phyloP scores from a whole-genome alignment of 2,113 vertebrate genomes.

The Halcyon malimbica region DNA sequence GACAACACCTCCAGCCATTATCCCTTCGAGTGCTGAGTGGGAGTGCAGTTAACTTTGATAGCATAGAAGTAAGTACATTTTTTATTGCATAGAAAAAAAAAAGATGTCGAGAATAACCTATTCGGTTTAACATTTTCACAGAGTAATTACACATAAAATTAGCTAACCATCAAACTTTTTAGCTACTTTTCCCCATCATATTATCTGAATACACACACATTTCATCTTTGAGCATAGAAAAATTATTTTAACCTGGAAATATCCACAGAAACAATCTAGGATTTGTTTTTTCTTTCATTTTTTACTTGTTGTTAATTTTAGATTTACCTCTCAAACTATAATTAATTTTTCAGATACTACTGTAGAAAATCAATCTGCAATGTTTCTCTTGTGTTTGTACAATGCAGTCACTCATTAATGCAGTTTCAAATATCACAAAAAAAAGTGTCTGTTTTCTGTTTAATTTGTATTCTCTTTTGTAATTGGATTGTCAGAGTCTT shows the following conservation, averaged over 20 bases:
- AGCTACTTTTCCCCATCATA: conserved; percentile 24
- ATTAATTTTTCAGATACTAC: neutral
- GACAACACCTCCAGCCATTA: conserved; percentile 75
- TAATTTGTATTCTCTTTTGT: conserved; percentile 15
- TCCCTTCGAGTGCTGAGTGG: conserved; percentile 66
- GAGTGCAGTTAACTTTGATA: conserved; percentile 72
- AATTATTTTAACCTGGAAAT: conserved; percentile 25
- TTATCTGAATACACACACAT: conserved; percentile 20
- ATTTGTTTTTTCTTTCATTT: neutral
- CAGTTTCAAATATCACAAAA: conserved; percentile 11
- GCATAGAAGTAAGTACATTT: conserved; percentile 57
- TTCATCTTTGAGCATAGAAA: neutral
- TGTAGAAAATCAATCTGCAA: neutral
- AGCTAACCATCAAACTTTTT: conserved; percentile 46
- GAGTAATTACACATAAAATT: conserved; percentile 69
- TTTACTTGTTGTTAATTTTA: neutral
- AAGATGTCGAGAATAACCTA: conserved; percentile 48
- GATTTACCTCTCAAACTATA: neutral
- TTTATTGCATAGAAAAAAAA: conserved; percentile 45
- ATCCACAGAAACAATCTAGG: neutral
- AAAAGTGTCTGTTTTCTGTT: conserved; percentile 37
- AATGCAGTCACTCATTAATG: neutral
- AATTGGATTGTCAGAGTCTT: conserved; percentile 32
- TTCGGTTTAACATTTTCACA: conserved; percentile 66
- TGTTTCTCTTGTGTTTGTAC: neutral